phyloP scores from a whole-genome alignment of 2,797 vertebrate genomes.

The Melopsittacus undulatus region DNA sequence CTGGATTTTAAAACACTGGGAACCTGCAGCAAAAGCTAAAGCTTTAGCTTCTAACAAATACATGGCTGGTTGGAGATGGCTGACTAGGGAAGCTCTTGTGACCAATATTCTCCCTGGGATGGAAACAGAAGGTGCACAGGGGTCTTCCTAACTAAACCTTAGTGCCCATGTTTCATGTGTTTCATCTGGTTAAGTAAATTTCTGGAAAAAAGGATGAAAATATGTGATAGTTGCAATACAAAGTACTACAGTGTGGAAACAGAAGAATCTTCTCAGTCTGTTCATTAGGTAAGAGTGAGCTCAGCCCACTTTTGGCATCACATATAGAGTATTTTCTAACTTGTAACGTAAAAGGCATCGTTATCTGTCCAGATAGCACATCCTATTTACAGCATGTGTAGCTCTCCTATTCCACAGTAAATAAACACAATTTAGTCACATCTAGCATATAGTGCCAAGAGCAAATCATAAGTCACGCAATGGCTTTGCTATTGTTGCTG shows the following conservation, averaged over 20 bases:
- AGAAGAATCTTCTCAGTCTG: neutral
- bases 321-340: neutral
- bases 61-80: accelerated
- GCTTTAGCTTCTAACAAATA: neutral
- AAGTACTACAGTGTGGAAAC: neutral
- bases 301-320: constrained; percentile 56
- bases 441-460: neutral
- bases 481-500: neutral
- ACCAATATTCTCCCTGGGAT: neutral
- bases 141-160: neutral
- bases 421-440: neutral
- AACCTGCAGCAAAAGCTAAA: neutral
- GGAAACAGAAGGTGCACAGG: neutral
- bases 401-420: neutral
- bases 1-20: neutral
- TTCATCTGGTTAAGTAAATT: neutral
- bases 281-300: neutral
- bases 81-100: neutral
- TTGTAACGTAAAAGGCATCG: neutral
- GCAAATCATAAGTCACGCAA: neutral
- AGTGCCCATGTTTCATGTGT: neutral
- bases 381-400: neutral
- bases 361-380: neutral
- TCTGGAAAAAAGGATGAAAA: neutral
- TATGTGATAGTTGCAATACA: neutral